phyloP scores from a whole-genome alignment of 2,888 invertebrate genomes.

The Andrena chrysosceles region DNA sequence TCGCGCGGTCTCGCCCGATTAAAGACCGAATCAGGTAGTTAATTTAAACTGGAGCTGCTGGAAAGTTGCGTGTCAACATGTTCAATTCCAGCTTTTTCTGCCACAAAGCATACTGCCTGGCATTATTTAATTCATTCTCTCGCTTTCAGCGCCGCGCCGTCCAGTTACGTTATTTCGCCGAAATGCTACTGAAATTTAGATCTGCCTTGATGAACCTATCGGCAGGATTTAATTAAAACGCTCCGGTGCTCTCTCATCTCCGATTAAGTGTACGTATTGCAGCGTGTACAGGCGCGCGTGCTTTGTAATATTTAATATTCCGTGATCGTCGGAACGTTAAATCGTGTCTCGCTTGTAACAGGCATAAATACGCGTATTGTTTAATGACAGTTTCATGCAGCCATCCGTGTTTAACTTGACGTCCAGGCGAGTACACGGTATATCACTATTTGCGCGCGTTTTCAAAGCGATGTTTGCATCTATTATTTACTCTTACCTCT shows the following conservation, averaged over 20 bases:
- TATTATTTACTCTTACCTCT: not conserved
- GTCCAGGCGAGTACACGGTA: not conserved
- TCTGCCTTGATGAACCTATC: not conserved
- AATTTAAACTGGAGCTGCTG: conserved; percentile 1
- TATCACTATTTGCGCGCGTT: not conserved
- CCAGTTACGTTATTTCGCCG: not conserved
- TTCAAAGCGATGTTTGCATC: not conserved
- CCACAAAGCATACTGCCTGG: conserved; percentile 9
- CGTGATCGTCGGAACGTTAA: conserved; percentile 2
- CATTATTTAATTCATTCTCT: conserved; percentile 25
- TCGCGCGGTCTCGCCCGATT: not conserved
- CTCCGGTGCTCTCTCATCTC: not conserved
- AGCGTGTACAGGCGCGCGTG: not conserved
- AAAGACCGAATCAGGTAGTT: not conserved
- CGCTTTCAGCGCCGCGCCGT: not conserved
- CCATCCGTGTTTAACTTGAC: conserved; percentile 1
- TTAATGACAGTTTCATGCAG: conserved; percentile 4
- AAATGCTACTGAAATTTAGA: not conserved
- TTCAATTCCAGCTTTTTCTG: conserved; percentile 6
- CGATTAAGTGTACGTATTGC: not conserved
- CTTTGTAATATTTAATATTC: conserved; percentile 4
- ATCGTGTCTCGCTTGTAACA: conserved; percentile 19
- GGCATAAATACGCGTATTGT: conserved; percentile 9
- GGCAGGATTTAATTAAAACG: not conserved
- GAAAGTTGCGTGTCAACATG: conserved; percentile 4